These are phyloP conservation scores for Rhabdomys pumilio DNA, from an alignment of 2,797 vertebrate species.

Conservation along the genomic window DNA sequence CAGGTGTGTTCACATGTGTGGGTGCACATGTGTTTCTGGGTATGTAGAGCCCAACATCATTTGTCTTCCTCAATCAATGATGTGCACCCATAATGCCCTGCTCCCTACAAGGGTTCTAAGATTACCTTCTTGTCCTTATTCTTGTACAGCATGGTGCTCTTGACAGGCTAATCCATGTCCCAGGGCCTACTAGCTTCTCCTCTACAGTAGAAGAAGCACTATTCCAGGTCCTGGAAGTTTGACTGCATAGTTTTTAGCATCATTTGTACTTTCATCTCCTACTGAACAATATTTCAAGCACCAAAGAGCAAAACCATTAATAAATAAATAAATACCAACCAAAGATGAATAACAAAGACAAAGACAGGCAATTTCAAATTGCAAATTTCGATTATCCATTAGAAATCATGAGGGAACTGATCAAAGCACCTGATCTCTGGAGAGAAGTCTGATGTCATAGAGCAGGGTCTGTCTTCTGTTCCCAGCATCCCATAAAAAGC, in stretches of 20 bases:
- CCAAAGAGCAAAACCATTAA: slow-evolving; percentile 20
- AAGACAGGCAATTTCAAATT: slow-evolving; percentile 1
- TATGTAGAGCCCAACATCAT: background rate
- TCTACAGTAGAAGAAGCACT: background rate
- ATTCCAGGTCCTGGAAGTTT: background rate
- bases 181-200: background rate
- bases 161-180: background rate
- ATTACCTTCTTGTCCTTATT: background rate
- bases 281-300: slow-evolving; percentile 27
- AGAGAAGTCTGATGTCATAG: background rate
- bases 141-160: background rate
- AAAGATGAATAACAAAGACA: background rate
- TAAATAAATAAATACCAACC: background rate
- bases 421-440: background rate
- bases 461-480: background rate
- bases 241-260: background rate
- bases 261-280: background rate
- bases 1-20: background rate
- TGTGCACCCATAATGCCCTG: background rate
- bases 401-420: slow-evolving; percentile 11
- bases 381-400: background rate
- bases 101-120: background rate
- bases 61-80: background rate
- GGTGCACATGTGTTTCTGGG: background rate
- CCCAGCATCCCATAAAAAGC: slow-evolving; percentile 24